Conservation (phyloP, 2,888 invertebrate species). For the Philereme vetulata region DNA sequence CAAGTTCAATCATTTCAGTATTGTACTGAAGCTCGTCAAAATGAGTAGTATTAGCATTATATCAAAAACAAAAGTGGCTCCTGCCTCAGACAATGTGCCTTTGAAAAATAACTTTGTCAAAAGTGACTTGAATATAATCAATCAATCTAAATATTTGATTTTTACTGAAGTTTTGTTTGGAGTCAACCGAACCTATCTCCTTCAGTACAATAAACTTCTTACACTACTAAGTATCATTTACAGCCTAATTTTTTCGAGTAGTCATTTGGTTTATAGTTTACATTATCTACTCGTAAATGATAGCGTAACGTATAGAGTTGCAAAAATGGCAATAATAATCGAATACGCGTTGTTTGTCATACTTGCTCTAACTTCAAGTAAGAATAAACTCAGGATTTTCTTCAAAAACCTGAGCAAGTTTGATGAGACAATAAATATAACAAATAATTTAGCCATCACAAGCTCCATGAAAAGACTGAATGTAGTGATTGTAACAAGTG, state of each 20-base stretch:
- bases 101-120: slow-evolving; percentile 26
- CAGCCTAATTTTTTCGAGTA: slow-evolving; percentile 12
- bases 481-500: slow-evolving; percentile 39
- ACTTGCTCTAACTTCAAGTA: slow-evolving; percentile 45
- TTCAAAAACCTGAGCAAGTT: slow-evolving; percentile 53
- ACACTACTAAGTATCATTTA: slow-evolving; percentile 26
- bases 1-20: slow-evolving; percentile 9
- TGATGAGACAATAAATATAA: slow-evolving; percentile 58
- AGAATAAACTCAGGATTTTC: slow-evolving; percentile 46
- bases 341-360: slow-evolving; percentile 53
- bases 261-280: slow-evolving; percentile 7
- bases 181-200: slow-evolving; percentile 51
- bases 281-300: background rate
- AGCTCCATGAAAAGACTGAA: slow-evolving; percentile 38
- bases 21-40: slow-evolving; percentile 20
- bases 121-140: slow-evolving; percentile 31
- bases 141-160: slow-evolving; percentile 46
- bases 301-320: slow-evolving; percentile 45
- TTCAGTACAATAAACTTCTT: slow-evolving; percentile 43
- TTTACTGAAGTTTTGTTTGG: slow-evolving; percentile 45
- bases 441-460: slow-evolving; percentile 44
- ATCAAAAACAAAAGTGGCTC: slow-evolving; percentile 52
- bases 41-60: slow-evolving; percentile 39
- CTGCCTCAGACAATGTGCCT: slow-evolving; percentile 10
- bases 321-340: slow-evolving; percentile 45